Evolutionary conservation across 2,888 invertebrate genomes (phyloP), one percentile per base, ranked within the genome.

Genomic region (Tipula confusa): DNA sequence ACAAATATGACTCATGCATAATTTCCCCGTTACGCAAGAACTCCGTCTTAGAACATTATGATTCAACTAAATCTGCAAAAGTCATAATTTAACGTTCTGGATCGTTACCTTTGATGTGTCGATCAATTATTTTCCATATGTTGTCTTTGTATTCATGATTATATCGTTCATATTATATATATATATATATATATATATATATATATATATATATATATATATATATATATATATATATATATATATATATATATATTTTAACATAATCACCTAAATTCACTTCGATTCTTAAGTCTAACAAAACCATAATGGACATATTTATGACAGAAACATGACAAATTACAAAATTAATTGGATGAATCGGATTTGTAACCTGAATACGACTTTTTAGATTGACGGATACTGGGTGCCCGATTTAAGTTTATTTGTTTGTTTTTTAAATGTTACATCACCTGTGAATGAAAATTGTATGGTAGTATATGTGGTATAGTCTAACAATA

Each of bases 381-480:
- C 24, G 64, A 24, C 64, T 5, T 43, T 64, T 24, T 64, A 5
- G 15, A 43, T 15, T 43, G 64, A 9, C 64, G 64, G 64, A 64
- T 43, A 24, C 9, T 24, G 24, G n/a, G 24, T 64, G 64, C 24
- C 24, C 64, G 64, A 64, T 64, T 43, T 48, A 2, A 43, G 7
- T 24, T 48, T 48, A 33, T 33, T 33, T n/a, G n/a, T 38, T 38
- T 38, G 6, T 36, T 43, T 43, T 15, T 15, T n/a, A n/a, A 15
- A 64, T 64, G 64, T 24, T 64, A 64, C 24, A 64, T 64, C 64
- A 64, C 24, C 64, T 64, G 64, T 64, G 64, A 64, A 64, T 64
- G 24, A 3, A 18, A 64, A 43, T 64, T 64, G 2, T 64, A n/a
- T 18, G 64, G 18, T 64, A 2, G 6, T 33, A 33, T 9, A 9